Base-by-base conservation (phyloP, 2,113 vertebrate genomes). In the Bathybates hornii region DNA sequence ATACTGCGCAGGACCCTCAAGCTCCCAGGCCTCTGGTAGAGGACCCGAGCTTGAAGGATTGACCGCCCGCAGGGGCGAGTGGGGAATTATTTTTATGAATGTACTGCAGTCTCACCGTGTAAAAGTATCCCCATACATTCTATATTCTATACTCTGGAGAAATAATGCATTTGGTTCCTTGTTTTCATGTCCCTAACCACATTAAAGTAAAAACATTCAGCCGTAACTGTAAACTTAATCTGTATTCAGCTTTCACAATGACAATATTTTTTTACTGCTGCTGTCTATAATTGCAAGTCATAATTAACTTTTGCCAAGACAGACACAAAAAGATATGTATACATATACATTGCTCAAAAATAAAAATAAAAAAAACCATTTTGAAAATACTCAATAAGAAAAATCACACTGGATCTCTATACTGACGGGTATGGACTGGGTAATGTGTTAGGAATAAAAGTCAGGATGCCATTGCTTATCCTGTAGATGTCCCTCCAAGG, bases 201-300 rank as follows among this genome's bases (percentile, higher is more conserved):
- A 79, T 81, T 43, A 38, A 83, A 84, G 73, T 85, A 10, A 73
- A 45, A 45, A 24, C 32, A 80, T 21, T 24, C 14, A 56, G 17
- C 7, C 8, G 43, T 73, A 81, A 88, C 84, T 80, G 9, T 82
- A 32, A 56, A 80, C 34, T 83, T 43, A n/a, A 87, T 87, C 86
- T 82, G 50, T 36, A 86, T 83, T 83, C 88, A 85, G 68, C 76
- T 17, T 83, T 86, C 73, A 81, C 41, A 71, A 19, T 68, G 6
- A 43, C 9, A 24, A 9, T 59, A 17, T 83, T 59, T 66, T 66
- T 81, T 80, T 71, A 73, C 38, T 48, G 63, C 81, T 48, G 27
- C 54, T 89, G 86, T 92, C 83, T 93, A 84, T 86, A 84, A 86
- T 88, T 88, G 86, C 83, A 84, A 73, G 81, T 27, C 79, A 83